These are phyloP conservation scores for Varecia variegata DNA, from an alignment of 2,797 vertebrate species.

Conservation along the genomic window DNA sequence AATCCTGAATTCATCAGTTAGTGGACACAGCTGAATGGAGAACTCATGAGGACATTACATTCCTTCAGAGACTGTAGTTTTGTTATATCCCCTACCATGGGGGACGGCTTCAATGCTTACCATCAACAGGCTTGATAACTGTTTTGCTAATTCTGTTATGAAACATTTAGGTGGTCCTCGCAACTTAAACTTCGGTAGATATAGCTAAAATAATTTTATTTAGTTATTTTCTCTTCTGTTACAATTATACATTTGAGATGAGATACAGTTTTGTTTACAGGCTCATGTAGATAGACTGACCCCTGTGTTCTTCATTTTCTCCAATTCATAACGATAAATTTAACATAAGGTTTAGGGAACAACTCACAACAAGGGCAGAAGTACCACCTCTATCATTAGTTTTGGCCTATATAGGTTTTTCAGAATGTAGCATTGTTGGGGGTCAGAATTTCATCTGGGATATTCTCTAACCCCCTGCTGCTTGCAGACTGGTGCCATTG, in stretches of 20 bases:
- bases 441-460: background rate
- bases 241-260: background rate
- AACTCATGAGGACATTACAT: background rate
- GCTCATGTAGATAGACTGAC: background rate
- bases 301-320: background rate
- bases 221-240: background rate
- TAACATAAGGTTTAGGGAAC: background rate
- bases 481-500: background rate
- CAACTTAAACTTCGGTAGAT: background rate
- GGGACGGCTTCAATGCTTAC: background rate
- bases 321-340: background rate
- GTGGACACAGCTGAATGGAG: background rate
- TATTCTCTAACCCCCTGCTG: background rate
- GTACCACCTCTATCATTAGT: background rate
- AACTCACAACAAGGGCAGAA: background rate
- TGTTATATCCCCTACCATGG: background rate
- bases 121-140: background rate
- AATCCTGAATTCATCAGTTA: constrained; percentile 15
- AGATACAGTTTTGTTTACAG: background rate
- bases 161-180: constrained; percentile 7
- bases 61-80: background rate
- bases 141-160: background rate
- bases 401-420: background rate
- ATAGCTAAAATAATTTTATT: constrained; percentile 26
- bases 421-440: background rate